Percentiles rank a stretch among this genome's conserved stretches.
phyloP scores from a whole-genome alignment of 1,140 invertebrate species.

The Xylocopa sonorina region DNA sequence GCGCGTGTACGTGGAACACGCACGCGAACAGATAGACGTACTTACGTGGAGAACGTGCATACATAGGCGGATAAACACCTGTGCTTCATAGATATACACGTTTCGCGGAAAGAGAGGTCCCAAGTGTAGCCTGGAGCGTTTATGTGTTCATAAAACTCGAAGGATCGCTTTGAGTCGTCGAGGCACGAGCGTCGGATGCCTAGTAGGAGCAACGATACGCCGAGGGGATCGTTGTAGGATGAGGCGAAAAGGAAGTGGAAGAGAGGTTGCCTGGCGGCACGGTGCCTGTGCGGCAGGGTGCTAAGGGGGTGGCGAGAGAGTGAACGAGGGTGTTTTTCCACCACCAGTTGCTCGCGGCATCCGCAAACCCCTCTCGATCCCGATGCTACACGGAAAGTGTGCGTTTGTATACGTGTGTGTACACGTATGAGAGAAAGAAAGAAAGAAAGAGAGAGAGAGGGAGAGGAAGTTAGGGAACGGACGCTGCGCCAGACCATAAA shows the following conservation, averaged over 20 bases:
- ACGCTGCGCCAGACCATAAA: conserved; percentile 76
- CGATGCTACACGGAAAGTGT: conserved; percentile 35
- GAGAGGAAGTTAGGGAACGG: conserved; percentile 46
- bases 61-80: too few relatives aligned
- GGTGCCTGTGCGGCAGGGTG: conserved; percentile 53
- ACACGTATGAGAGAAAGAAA: conserved; percentile 24
- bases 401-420: too few relatives aligned
- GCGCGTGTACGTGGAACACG: too few relatives aligned
- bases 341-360: conserved; percentile 82
- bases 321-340: conserved; percentile 82
- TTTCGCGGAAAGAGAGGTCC: not conserved
- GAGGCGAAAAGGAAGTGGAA: conserved; percentile 68
- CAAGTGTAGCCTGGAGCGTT: conserved; percentile 64
- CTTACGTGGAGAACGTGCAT: not conserved
- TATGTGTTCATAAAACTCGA: conserved; percentile 76
- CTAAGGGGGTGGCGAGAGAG: conserved; percentile 70
- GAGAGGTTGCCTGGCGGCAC: conserved; percentile 64
- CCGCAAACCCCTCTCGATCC: conserved; percentile 75
- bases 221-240: conserved; percentile 57
- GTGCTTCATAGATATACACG: not conserved
- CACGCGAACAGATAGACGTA: too few relatives aligned
- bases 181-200: conserved; percentile 37
- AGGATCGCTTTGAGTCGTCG: conserved; percentile 68
- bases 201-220: conserved; percentile 59
- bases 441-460: not conserved